Percentiles rank a stretch among this genome's conserved stretches.
Conservation (phyloP, 1,140 invertebrate genomes). For the Rhyzopertha dominica region DNA sequence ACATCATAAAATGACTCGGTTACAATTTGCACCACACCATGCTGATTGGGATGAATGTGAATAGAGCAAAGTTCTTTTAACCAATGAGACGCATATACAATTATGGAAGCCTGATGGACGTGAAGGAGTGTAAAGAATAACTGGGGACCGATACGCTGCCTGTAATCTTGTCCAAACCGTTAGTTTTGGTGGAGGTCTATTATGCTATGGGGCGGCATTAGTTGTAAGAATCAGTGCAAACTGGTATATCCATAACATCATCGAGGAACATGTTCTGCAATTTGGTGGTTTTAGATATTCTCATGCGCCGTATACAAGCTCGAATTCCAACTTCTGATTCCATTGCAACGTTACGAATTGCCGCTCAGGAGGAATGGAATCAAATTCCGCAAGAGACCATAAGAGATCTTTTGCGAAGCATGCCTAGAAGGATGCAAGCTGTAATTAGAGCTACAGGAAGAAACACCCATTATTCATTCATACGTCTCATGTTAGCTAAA, state of each 20-base stretch:
- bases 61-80: constrained; percentile 14
- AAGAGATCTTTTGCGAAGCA: constrained; percentile 15
- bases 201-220: too few species aligned
- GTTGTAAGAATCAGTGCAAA: too few species aligned
- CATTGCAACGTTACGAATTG: constrained; percentile 13
- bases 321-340: constrained; percentile 5
- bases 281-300: constrained; percentile 13
- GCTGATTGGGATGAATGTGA: too few species aligned
- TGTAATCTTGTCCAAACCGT: too few species aligned
- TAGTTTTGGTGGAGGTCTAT: too few species aligned
- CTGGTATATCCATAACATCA: too few species aligned
- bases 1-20: constrained; percentile 11
- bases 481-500: too few species aligned
- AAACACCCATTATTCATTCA: too few species aligned
- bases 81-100: constrained; percentile 10
- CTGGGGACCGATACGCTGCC: too few species aligned
- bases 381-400: constrained; percentile 18
- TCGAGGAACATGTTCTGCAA: constrained; percentile 9
- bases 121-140: too few species aligned
- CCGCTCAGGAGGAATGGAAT: constrained; percentile 2
- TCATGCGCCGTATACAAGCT: constrained; percentile 9
- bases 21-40: constrained; percentile 15
- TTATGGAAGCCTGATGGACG: too few species aligned
- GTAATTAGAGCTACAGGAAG: constrained; percentile 10
- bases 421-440: constrained; percentile 16